These are phyloP conservation scores for Pampusana beccarii DNA, from an alignment of 2,113 vertebrate species.

Conservation along the genomic window DNA sequence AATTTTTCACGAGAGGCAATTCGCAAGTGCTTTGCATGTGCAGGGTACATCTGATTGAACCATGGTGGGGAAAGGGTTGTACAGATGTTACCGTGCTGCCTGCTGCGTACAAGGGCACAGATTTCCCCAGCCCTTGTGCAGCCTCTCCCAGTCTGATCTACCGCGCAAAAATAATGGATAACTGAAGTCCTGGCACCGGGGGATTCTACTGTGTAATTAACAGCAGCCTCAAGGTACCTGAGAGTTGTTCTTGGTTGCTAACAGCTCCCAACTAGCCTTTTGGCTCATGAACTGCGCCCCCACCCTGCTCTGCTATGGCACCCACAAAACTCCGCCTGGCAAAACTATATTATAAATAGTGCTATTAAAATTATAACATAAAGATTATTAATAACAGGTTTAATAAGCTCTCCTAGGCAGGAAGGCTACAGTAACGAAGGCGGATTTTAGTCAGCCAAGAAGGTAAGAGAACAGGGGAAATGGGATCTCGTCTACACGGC, in stretches of 20 bases:
- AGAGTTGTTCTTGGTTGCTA: background rate
- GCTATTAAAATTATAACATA: background rate
- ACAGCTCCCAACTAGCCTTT: background rate
- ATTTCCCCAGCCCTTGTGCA: background rate
- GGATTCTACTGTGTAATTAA: background rate
- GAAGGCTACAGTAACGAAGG: background rate
- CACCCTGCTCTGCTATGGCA: background rate
- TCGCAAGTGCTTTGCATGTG: background rate
- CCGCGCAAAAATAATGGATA: background rate
- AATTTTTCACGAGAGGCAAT: background rate
- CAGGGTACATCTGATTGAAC: background rate
- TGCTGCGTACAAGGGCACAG: background rate
- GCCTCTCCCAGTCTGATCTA: background rate
- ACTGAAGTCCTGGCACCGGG: background rate
- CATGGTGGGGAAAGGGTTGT: background rate
- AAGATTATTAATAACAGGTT: background rate
- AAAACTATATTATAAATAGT: background rate
- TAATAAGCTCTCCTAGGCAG: background rate
- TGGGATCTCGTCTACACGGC: fast-evolving
- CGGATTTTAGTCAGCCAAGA: background rate
- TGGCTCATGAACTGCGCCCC: background rate
- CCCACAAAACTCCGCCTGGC: background rate
- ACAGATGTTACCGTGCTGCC: background rate
- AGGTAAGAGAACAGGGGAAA: background rate
- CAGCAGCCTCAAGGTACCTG: background rate